Evolutionary conservation across 2,797 vertebrate genomes (phyloP).

Genomic region (Lagorchestes hirsutus): DNA sequence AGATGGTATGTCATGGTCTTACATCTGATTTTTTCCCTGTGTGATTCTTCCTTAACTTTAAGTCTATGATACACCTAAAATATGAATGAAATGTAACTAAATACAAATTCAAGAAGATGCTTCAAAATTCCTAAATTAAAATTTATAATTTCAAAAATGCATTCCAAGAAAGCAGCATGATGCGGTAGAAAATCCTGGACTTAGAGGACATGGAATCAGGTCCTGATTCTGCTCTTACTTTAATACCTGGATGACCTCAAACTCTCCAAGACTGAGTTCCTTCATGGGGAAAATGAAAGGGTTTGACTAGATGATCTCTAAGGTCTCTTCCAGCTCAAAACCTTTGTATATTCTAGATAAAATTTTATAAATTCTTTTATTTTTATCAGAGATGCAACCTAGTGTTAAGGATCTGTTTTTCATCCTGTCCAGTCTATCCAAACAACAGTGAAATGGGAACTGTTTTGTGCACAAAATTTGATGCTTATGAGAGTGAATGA

Average conservation of each 20-base stretch:
- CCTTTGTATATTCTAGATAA: background rate
- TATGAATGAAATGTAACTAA: conserved; percentile 5
- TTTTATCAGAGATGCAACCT: conserved; percentile 11
- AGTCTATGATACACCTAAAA: conserved; percentile 26
- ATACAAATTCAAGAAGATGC: conserved; percentile 24
- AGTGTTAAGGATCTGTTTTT: background rate
- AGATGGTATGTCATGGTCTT: background rate
- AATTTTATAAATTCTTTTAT: background rate
- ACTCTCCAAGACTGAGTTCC: background rate
- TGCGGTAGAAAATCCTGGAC: too few species aligned
- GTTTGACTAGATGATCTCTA: background rate
- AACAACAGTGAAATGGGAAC: background rate
- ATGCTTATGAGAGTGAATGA: conserved; percentile 2
- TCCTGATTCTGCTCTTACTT: background rate
- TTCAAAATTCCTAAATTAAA: conserved; percentile 28
- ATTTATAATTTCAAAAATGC: conserved; percentile 51
- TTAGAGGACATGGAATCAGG: background rate
- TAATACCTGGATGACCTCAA: background rate
- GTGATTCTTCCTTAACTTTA: conserved; percentile 45
- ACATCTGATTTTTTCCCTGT: conserved; percentile 2
- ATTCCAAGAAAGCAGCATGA: background rate
- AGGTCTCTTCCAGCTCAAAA: background rate
- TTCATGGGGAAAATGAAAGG: conserved; percentile 5
- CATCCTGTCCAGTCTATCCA: background rate
- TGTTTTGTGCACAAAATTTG: background rate